These are phyloP conservation scores for Lipophrys pholis DNA, from an alignment of 2,113 vertebrate species.

Conservation along the genomic window DNA sequence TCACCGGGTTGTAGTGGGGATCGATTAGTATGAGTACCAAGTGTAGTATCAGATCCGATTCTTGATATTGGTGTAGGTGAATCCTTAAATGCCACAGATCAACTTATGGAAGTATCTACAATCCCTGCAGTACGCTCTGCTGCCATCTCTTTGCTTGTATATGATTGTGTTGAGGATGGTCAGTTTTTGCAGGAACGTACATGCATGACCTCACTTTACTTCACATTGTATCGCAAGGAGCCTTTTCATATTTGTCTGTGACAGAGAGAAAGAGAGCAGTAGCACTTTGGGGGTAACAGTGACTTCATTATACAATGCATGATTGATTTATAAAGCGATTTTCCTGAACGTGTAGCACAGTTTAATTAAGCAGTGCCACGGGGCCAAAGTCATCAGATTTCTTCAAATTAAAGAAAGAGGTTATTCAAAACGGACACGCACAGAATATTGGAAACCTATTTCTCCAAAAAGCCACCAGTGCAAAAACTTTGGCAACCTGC, in stretches of 20 bases:
- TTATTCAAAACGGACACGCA: constrained; percentile 14
- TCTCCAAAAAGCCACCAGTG: constrained; percentile 8
- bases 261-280: neutral
- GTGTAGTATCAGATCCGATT: too few relatives aligned
- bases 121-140: constrained; percentile 34
- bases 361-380: constrained; percentile 31
- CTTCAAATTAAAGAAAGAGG: constrained; percentile 31
- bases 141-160: constrained; percentile 41
- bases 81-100: constrained; percentile 38
- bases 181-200: constrained; percentile 19
- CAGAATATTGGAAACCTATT: constrained; percentile 37
- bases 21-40: too few relatives aligned
- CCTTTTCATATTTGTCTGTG: constrained; percentile 37
- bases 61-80: too few relatives aligned
- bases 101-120: constrained; percentile 50
- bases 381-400: constrained; percentile 25
- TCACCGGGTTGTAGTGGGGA: too few relatives aligned
- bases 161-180: constrained; percentile 21
- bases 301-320: constrained; percentile 7
- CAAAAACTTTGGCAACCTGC: constrained; percentile 46
- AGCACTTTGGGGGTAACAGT: neutral
- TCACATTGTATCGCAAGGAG: constrained; percentile 3
- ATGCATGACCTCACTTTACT: constrained; percentile 41
- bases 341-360: constrained; percentile 18
- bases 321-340: constrained; percentile 14